Conservation (phyloP, 2,797 vertebrate genomes). For the Danio albolineatus region DNA sequence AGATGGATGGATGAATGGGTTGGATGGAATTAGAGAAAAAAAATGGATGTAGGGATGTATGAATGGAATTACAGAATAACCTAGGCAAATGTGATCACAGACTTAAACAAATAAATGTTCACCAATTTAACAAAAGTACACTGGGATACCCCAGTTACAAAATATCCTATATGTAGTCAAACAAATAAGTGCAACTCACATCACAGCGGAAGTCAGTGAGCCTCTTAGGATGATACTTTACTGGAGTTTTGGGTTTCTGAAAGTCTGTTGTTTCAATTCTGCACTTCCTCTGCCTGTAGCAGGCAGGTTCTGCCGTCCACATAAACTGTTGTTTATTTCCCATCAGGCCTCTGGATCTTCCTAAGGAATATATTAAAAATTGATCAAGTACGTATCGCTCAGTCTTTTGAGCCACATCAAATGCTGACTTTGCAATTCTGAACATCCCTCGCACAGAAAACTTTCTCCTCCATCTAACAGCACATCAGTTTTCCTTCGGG, state of each 20-base stretch:
- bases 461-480: conserved; percentile 10
- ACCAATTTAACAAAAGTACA: background rate
- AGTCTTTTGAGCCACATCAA: conserved; percentile 25
- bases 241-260: conserved; percentile 21
- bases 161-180: background rate
- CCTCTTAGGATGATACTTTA: background rate
- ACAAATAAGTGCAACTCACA: background rate
- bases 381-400: conserved; percentile 32
- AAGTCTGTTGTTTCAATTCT: conserved; percentile 14
- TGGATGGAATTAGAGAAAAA: too few species aligned
- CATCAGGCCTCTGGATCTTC: conserved; percentile 32
- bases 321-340: conserved; percentile 41
- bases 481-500: background rate
- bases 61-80: too few species aligned
- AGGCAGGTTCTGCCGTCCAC: background rate
- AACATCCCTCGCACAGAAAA: conserved; percentile 17
- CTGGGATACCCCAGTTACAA: background rate
- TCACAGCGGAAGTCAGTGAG: background rate
- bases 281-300: conserved; percentile 8
- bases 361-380: conserved; percentile 31
- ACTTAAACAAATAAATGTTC: too few species aligned
- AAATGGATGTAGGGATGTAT: too few species aligned
- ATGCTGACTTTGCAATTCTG: conserved; percentile 27
- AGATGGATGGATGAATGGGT: too few species aligned
- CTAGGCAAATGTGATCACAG: background rate